A percentile compares a stretch with the other conserved stretches of the same genome.
Evolutionary conservation across 2,888 invertebrate genomes (phyloP).

Genomic region (Thecocarcelia acutangulata): DNA sequence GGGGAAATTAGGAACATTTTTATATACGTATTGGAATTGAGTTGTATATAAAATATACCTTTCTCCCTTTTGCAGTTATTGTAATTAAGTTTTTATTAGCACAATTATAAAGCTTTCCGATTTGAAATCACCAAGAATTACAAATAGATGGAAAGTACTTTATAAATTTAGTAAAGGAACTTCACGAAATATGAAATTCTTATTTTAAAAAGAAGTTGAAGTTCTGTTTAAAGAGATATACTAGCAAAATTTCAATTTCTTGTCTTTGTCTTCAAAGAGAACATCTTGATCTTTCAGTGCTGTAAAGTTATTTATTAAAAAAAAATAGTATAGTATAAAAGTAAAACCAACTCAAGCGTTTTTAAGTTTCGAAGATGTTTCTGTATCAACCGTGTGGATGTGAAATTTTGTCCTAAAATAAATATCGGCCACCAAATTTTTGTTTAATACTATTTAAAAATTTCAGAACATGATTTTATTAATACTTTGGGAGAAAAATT

Average conservation of each 20-base stretch:
- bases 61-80: constrained; percentile 53
- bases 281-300: constrained; percentile 47
- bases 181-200: not conserved
- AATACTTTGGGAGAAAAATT: too few species aligned
- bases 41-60: constrained; percentile 39
- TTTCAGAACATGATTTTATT: too few species aligned
- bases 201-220: not conserved
- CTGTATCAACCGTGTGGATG: too few species aligned
- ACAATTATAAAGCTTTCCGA: not conserved
- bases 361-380: too few species aligned
- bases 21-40: constrained; percentile 61
- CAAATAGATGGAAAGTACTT: not conserved
- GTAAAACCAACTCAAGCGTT: too few species aligned
- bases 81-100: not conserved
- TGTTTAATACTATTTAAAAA: too few species aligned
- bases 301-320: constrained; percentile 28
- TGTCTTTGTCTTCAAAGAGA: constrained; percentile 60
- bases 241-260: constrained; percentile 36
- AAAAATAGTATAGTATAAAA: too few species aligned
- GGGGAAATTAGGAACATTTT: constrained; percentile 40
- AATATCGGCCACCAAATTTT: too few species aligned
- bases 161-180: constrained; percentile 25
- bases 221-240: not conserved
- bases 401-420: too few species aligned
- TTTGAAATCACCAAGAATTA: not conserved